Evolutionary conservation across 2,113 vertebrate genomes (phyloP), one percentile per base, ranked within the genome.

Genomic region (Onychorhynchus coronatus): DNA sequence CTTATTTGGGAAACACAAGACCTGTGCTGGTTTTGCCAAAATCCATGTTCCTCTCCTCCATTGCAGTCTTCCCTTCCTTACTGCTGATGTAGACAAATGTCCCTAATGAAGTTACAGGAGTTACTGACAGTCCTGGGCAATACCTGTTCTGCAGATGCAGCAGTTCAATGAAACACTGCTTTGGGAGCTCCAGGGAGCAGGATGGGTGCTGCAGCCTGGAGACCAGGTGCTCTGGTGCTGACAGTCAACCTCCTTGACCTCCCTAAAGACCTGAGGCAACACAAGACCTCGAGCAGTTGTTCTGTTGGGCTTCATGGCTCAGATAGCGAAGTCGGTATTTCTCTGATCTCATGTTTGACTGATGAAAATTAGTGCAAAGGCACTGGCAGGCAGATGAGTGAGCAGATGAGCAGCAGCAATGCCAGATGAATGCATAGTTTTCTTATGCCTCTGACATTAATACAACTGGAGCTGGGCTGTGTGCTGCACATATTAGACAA

Each of bases 151-250:
- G 17, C 44, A 39, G 82, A 9, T 66, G 56, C 67, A 50, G 37
- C 65, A 53, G 72, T 59, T 74, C 22, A 3, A 35, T 8, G 14
- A 44, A 27, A 28, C 0, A 0, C 20, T 72, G 74, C 58, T 17
- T 14, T 35, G 72, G 58, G 44, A 85, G 70, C 27, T n/a, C 37
- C 25, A 8, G 56, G 24, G 19, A 53, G 42, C 59, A 17, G 8
- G 4, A 17, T 46, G 49, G 80, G 12, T 71, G n/a, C 11, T 87
- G 80, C 67, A 73, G 79, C 78, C 72, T 71, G 53, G 30, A 58
- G 67, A 83, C 9, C 79, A 80, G 87, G 82, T 88, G 81, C 81
- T 91, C 85, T 85, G 42, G 56, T 82, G 93, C 83, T 47, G 35
- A 24, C 82, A 82, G 75, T 20, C 59, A 41, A 12, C 37, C 52